These are phyloP conservation scores for Trachurus trachurus DNA, from an alignment of 2,797 vertebrate genomes.

Conservation along the genomic window DNA sequence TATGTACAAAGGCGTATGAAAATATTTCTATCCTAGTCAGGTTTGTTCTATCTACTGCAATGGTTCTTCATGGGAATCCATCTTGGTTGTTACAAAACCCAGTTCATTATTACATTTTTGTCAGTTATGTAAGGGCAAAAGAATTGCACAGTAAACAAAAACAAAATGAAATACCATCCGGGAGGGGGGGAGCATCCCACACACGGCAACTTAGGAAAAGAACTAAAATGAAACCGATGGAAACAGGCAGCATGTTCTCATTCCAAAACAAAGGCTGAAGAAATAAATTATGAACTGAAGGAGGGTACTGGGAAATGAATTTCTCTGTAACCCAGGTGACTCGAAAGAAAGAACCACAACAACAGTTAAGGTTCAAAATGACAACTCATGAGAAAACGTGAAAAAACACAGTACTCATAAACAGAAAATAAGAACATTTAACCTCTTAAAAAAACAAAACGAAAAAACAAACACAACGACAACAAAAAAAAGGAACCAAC, in stretches of 20 bases:
- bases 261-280: conserved; percentile 63
- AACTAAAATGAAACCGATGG: conserved; percentile 64
- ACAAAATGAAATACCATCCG: conserved; percentile 55
- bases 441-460: conserved; percentile 49
- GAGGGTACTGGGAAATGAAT: conserved; percentile 73
- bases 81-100: conserved; percentile 44
- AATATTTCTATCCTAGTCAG: conserved; percentile 51
- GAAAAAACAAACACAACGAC: conserved; percentile 28
- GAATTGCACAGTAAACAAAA: conserved; percentile 46
- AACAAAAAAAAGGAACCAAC: conserved; percentile 45
- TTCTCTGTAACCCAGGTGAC: conserved; percentile 75
- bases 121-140: conserved; percentile 57
- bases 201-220: conserved; percentile 60
- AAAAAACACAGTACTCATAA: conserved; percentile 51
- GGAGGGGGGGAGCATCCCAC: conserved; percentile 51
- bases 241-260: conserved; percentile 70
- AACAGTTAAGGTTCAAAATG: conserved; percentile 73
- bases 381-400: conserved; percentile 78
- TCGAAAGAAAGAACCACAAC: conserved; percentile 74
- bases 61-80: conserved; percentile 27
- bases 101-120: conserved; percentile 79
- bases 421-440: conserved; percentile 72
- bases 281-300: conserved; percentile 73
- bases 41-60: conserved; percentile 21
- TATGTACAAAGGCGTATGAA: conserved; percentile 52